Conservation (phyloP, 2,113 vertebrate genomes). For the Daphoenositta chrysoptera region DNA sequence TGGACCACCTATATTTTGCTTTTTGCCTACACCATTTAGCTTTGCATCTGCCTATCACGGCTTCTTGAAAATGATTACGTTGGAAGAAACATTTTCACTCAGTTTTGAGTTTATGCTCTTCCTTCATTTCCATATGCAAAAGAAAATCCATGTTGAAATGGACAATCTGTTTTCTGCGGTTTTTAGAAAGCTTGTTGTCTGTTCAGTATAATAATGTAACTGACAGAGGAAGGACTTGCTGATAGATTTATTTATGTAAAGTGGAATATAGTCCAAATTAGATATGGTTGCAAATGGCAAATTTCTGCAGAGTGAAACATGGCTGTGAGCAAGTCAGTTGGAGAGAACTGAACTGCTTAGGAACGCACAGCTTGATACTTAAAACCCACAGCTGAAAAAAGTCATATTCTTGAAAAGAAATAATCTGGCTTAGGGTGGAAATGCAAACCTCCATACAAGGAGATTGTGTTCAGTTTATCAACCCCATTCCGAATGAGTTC, state of each 20-base stretch:
- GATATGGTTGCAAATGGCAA: background rate
- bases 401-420: background rate
- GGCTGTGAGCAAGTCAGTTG: background rate
- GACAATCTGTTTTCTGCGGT: background rate
- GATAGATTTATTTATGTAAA: background rate
- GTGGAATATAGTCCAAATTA: background rate
- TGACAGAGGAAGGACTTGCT: background rate
- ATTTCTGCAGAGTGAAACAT: background rate
- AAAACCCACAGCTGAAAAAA: background rate
- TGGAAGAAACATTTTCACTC: background rate
- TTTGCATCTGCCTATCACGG: background rate
- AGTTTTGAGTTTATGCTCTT: background rate
- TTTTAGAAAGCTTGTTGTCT: background rate
- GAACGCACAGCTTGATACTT: background rate
- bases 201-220: background rate
- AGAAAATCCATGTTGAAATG: constrained; percentile 27
- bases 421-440: background rate
- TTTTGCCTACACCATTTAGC: background rate
- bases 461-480: constrained; percentile 5
- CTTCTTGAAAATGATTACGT: background rate
- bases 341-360: background rate
- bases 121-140: constrained; percentile 12
- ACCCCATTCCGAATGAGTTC: background rate
- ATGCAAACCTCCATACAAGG: background rate
- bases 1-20: background rate